These are phyloP conservation scores for Podarcis raffonei DNA, from an alignment of 2,113 vertebrate genomes.

Conservation along the genomic window DNA sequence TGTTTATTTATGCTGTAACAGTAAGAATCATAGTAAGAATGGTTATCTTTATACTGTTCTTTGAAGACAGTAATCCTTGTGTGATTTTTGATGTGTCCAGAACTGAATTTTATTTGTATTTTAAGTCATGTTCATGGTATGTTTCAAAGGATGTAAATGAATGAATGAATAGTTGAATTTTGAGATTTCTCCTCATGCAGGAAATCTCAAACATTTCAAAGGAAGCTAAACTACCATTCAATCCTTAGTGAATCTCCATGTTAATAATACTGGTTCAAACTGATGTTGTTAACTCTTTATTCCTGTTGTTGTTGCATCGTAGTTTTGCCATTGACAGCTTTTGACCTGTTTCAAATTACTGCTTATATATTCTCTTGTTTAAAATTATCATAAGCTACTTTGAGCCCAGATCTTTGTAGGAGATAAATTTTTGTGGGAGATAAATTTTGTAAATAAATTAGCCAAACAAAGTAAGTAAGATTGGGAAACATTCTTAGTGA, in stretches of 20 bases:
- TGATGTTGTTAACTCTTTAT: no score
- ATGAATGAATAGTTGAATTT: background rate
- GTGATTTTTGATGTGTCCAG: no score
- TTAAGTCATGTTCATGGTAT: no score
- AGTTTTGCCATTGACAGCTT: background rate
- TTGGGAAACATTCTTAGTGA: background rate
- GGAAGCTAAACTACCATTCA: background rate
- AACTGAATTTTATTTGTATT: no score
- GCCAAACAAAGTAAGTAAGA: background rate
- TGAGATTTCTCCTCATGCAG: background rate
- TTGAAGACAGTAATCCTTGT: no score
- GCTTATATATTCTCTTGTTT: background rate
- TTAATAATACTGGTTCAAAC: background rate
- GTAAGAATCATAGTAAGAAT: no score
- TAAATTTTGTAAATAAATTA: background rate
- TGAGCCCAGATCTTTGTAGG: background rate
- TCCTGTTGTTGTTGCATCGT: background rate
- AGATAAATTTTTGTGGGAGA: background rate
- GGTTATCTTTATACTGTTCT: no score
- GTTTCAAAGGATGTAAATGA: no score
- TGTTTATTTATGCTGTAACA: no score
- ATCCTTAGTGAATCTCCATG: background rate
- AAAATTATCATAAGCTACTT: background rate
- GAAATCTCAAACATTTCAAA: background rate
- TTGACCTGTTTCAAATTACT: no score